Evolutionary conservation across 2,888 invertebrate genomes (phyloP), one percentile per base, ranked within the genome.

Genomic region (Lacanobia wlatinum): DNA sequence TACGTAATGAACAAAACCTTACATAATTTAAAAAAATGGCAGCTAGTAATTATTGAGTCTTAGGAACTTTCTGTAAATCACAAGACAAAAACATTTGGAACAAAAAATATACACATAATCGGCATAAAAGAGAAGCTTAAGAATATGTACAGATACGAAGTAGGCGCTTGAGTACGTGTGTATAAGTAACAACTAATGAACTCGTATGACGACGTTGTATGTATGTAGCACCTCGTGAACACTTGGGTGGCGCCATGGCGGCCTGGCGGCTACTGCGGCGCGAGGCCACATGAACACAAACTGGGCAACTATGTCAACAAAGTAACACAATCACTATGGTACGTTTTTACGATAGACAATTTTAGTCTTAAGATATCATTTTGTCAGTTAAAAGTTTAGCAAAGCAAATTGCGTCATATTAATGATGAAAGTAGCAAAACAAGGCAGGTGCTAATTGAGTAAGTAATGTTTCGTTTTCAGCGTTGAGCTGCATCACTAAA

Each of bases 51-150:
- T 92, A 92, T 91, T 90, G 91, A 92, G 90, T 92, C 89, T 91
- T 95, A 95, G 95, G 95, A 95, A 95, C 95, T 94, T 93, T 94
- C 88, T 92, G 91, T 92, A 92, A 92, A 93, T 93, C 91, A 93
- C 90, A 90, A 90, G 89, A 89, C 80, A 83, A 79, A 82, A 84
- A 82, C 76, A 83, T 82, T 81, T 78, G 80, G 73, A 84, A 81
- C 77, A 62, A 81, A 78, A 66, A 70, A 69, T 61, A 70, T 67
- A 70, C 56, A 74, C 56, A 59, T 52, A n/a, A 38, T 73, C 28
- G 38, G 67, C 62, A 62, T 73, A 60, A 56, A 60, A 63, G 63
- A 73, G 62, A 73, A 73, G 74, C 64, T 73, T 68, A 80, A 34
- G 59, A 71, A 62, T 76, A 78, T 75, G 48, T 78, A 85, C 74